Evolutionary conservation across 2,888 invertebrate genomes (phyloP).

Genomic region (Agrotis segetum): DNA sequence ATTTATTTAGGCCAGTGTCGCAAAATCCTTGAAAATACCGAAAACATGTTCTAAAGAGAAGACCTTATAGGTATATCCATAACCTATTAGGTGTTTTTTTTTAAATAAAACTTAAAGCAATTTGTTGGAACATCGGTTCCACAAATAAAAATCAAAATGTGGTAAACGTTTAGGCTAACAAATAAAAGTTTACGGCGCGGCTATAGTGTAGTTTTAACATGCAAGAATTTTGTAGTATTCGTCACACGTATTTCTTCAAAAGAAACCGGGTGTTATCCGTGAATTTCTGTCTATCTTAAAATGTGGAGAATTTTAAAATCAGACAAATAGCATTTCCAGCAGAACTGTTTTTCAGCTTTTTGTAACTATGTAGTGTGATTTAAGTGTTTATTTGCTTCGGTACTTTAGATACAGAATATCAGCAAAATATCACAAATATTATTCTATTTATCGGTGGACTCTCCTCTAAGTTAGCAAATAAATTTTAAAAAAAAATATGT

Average conservation of each 20-base stretch:
- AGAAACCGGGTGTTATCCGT: conserved; percentile 59
- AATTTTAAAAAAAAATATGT: conserved; percentile 69
- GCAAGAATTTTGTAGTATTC: conserved; percentile 61
- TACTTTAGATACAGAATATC: background rate
- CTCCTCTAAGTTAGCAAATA: conserved; percentile 67
- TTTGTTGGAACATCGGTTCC: conserved; percentile 4
- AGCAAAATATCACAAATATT: background rate
- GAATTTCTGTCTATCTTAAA: background rate
- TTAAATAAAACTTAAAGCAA: background rate
- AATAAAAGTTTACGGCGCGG: conserved; percentile 36
- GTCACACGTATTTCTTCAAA: conserved; percentile 70
- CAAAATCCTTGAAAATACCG: conserved; percentile 4
- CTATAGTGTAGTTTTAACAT: conserved; percentile 40
- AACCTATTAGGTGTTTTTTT: background rate
- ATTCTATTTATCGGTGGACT: background rate
- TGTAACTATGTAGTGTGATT: conserved; percentile 6
- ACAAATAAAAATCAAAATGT: conserved; percentile 23
- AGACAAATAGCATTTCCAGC: conserved; percentile 1
- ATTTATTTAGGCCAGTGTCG: conserved; percentile 29
- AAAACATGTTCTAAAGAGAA: background rate
- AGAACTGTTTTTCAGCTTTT: conserved; percentile 1
- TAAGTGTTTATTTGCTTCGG: conserved; percentile 6
- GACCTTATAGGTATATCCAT: background rate
- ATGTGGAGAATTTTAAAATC: background rate
- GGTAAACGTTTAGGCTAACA: conserved; percentile 34